Base-by-base conservation (phyloP, 2,888 invertebrate species). In the Heliothis peltigera region DNA sequence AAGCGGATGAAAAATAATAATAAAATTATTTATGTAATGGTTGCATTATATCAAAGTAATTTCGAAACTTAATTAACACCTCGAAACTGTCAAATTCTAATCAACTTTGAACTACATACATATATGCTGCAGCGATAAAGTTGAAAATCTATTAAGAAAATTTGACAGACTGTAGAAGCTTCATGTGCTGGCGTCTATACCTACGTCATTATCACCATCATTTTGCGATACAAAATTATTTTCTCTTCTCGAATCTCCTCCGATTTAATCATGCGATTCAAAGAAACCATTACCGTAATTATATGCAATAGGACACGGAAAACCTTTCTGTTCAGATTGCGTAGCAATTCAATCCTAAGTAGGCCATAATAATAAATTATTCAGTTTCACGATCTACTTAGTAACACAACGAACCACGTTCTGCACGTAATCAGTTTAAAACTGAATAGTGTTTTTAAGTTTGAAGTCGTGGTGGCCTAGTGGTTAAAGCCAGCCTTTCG, bases 321-420 rank as follows among this genome's bases (percentile, higher is more conserved):
- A 92, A 87, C 87, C 89, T 91, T 86, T 92, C 79, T 85, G 67
- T 80, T 81, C 63, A 64, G 81, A 89, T 90, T 90, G 88, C 82
- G 75, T 66, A 81, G 75, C 81, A 83, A 86, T 84, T 79, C 75
- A 68, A 83, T 83, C 70, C 77, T 73, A 74, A 80, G 77, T 75
- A 81, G 69, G 75, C 81, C 71, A 84, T 84, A 83, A 81, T 80
- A 83, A 87, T 89, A 89, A 85, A 89, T 90, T 84, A 90, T 89
- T 89, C 87, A 86, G 69, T 64, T 71, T 69, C 56, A 66, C 75
- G 51, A 58, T 54, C 46, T 48, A 18, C 47, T 25, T 51, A 63
- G 53, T 58, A 49, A 28, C 70, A 47, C 21, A 56, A 44, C 19
- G 57, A 25, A 8, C 32, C 32, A 32, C 28, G 28, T 7, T 28